Evolutionary conservation across 2,888 invertebrate genomes (phyloP), one percentile per base, ranked within the genome.

Genomic region (Volucella zonaria): DNA sequence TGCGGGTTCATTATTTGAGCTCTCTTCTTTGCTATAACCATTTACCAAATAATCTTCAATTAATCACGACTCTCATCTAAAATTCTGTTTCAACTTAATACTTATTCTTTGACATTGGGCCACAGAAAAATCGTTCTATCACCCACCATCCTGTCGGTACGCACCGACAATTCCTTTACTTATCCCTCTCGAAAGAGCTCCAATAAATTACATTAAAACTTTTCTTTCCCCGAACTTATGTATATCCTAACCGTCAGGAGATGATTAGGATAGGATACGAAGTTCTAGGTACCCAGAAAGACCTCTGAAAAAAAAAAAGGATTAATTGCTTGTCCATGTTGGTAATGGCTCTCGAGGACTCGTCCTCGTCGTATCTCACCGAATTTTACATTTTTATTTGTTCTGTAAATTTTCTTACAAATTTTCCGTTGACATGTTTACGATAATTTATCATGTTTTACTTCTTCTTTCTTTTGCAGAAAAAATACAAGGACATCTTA

Each of bases 381-480:
- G 38, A 58, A 18, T 45, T 54, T 18, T 59, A 42, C 40, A 42
- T 54, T 62, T 47, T 58, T 64, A n/a, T 51, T 77, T 42, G 31
- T 51, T 66, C 49, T 40, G 43, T 58, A 43, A 58, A 58, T 56
- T 51, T 76, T 38, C 31, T 42, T 52, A 67, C 73, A 80, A 74
- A 52, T 70, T 75, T 62, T 56, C 23, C 54, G 71, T 51, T 80
- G 81, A 85, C 81, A 83, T 70, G 49, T 85, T 85, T 73, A 85
- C 85, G 81, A 85, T 77, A 68, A 77, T 73, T 85, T 85, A 58
- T 85, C 80, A 85, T 81, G 85, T 85, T 85, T 73, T 42, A 45
- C 61, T 61, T 49, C 42, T 61, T 43, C 66, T 38, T 75, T 58
- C 31, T 40, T 23, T 83, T 83, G 52, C 85, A 81, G 85, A 66